These are phyloP conservation scores for Latheticus oryzae DNA, from an alignment of 2,888 invertebrate genomes.

Conservation along the genomic window DNA sequence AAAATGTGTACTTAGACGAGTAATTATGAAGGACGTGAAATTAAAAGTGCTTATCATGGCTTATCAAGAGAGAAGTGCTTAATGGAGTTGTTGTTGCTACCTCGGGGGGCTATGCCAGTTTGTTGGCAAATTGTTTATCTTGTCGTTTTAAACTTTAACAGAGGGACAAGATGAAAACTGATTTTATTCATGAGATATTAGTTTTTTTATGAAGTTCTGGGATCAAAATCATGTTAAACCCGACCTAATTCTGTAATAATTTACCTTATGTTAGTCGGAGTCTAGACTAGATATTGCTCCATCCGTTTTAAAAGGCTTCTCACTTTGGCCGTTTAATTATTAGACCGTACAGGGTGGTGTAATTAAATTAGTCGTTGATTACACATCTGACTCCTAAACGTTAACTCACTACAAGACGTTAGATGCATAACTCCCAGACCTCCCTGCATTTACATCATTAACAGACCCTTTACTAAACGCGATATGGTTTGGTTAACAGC, in stretches of 20 bases:
- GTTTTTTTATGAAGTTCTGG: no score
- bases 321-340: constrained; percentile 55
- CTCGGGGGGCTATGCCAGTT: no score
- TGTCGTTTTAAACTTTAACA: no score
- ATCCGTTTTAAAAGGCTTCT: constrained; percentile 49
- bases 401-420: constrained; percentile 45
- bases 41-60: no score
- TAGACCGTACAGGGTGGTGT: constrained; percentile 52
- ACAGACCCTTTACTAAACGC: constrained; percentile 10
- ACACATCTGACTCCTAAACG: constrained; percentile 48
- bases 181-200: no score
- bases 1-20: no score
- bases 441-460: constrained; percentile 22
- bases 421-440: constrained; percentile 34
- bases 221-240: no score
- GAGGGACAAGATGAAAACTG: no score
- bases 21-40: no score
- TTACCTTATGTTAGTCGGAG: constrained; percentile 38
- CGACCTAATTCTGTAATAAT: constrained; percentile 42
- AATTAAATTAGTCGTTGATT: constrained; percentile 58
- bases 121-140: no score
- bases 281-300: constrained; percentile 45
- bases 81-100: no score
- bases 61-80: no score
- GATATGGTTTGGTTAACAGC: constrained; percentile 4